These are phyloP conservation scores for Drosophila ficusphila DNA, from an alignment of 1,140 invertebrate species.

Conservation along the genomic window DNA sequence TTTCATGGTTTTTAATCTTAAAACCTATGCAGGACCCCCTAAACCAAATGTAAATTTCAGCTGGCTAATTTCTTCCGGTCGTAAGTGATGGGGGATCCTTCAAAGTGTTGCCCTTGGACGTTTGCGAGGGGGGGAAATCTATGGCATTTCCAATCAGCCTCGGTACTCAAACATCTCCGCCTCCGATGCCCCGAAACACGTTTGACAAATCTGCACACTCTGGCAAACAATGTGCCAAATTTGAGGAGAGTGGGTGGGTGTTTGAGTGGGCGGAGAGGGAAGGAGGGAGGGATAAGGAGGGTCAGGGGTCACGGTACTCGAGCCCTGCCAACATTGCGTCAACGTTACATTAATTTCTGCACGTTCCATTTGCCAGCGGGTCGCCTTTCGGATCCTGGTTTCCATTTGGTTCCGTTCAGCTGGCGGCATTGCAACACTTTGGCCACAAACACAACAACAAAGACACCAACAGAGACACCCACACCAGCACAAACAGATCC, in stretches of 20 bases:
- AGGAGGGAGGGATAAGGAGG: neutral
- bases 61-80: slow-evolving; percentile 41
- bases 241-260: slow-evolving; percentile 34
- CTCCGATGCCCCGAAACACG: neutral
- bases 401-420: slow-evolving; percentile 31
- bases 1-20: too few relatives aligned
- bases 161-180: slow-evolving; percentile 9
- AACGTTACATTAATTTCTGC: slow-evolving; percentile 76
- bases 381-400: slow-evolving; percentile 16
- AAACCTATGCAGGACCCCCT: neutral
- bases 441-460: slow-evolving; percentile 62
- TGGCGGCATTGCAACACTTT: slow-evolving; percentile 70
- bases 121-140: slow-evolving; percentile 32
- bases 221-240: slow-evolving; percentile 76
- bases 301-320: slow-evolving; percentile 41
- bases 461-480: slow-evolving; percentile 20
- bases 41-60: slow-evolving; percentile 7
- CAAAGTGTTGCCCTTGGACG: slow-evolving; percentile 10
- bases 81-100: slow-evolving; percentile 3
- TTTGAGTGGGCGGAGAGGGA: neutral
- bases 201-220: slow-evolving; percentile 63
- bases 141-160: slow-evolving; percentile 56
- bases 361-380: slow-evolving; percentile 72
- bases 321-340: slow-evolving; percentile 62
- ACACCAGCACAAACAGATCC: slow-evolving; percentile 15